Evolutionary conservation across 2,888 invertebrate genomes (phyloP).

Genomic region (Dryococelus australis): DNA sequence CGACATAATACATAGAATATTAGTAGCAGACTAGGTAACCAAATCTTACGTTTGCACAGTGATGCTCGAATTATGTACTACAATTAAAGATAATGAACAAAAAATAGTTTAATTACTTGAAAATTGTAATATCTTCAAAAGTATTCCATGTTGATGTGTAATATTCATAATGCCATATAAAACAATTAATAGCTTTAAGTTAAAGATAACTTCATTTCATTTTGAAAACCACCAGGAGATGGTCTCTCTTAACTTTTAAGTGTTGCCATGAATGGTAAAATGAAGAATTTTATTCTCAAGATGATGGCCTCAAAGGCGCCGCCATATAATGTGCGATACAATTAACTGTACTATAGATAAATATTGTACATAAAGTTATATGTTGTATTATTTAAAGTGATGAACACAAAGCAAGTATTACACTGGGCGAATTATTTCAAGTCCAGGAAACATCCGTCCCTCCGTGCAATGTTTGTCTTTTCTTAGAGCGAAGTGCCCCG

Average conservation of each 20-base stretch:
- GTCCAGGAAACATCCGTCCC: constrained; percentile 16
- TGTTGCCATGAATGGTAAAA: not conserved
- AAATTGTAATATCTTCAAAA: too few relatives aligned
- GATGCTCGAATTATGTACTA: too few relatives aligned
- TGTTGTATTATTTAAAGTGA: not conserved
- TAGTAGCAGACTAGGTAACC: too few relatives aligned
- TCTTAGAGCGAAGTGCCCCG: not conserved
- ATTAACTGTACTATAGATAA: not conserved
- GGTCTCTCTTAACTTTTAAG: not conserved
- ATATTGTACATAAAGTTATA: not conserved
- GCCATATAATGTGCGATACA: not conserved
- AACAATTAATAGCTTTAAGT: too few relatives aligned
- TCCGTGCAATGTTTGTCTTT: not conserved
- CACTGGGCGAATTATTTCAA: not conserved
- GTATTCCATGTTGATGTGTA: too few relatives aligned
- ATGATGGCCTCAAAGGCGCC: constrained; percentile 16
- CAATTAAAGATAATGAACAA: too few relatives aligned
- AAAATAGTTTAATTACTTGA: too few relatives aligned
- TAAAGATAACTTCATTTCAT: not conserved
- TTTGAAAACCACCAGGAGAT: not conserved
- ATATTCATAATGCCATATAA: too few relatives aligned
- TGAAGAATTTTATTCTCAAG: not conserved
- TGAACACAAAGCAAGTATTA: constrained; percentile 1
- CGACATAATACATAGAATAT: too few relatives aligned
- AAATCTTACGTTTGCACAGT: too few relatives aligned